Percentiles rank a stretch among this genome's conserved stretches.
phyloP scores from a whole-genome alignment of 2,797 vertebrate genomes.

The Linurgus olivaceus region DNA sequence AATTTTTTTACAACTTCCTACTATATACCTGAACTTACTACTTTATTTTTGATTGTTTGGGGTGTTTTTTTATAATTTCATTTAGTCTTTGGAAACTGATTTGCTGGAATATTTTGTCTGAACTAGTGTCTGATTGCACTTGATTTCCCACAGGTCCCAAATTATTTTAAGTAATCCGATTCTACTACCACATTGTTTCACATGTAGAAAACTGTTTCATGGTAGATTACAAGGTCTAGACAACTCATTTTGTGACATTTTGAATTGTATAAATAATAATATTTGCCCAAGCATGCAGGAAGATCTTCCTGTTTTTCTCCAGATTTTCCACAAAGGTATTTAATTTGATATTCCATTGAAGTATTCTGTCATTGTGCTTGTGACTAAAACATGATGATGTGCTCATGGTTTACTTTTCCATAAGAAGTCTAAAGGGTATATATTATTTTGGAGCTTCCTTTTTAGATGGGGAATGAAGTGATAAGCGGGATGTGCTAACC shows the following conservation, averaged over 20 bases:
- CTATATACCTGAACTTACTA: not conserved
- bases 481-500: not conserved
- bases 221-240: not conserved
- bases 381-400: not conserved
- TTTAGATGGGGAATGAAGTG: not conserved
- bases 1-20: not conserved
- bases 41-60: not conserved
- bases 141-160: not conserved
- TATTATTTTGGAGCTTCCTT: not conserved
- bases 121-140: not conserved
- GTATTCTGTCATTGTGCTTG: not conserved
- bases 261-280: not conserved
- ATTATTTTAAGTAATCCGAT: not conserved
- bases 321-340: not conserved
- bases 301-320: not conserved
- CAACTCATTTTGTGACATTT: not conserved
- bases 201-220: not conserved
- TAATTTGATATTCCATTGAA: not conserved
- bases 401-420: not conserved
- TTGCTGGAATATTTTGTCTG: not conserved
- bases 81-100: not conserved
- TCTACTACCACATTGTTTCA: not conserved
- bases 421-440: not conserved
- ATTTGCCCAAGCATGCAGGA: not conserved
- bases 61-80: rapidly evolving